phyloP scores from a whole-genome alignment of 2,888 invertebrate genomes.

The Cataglyphis cursor region DNA sequence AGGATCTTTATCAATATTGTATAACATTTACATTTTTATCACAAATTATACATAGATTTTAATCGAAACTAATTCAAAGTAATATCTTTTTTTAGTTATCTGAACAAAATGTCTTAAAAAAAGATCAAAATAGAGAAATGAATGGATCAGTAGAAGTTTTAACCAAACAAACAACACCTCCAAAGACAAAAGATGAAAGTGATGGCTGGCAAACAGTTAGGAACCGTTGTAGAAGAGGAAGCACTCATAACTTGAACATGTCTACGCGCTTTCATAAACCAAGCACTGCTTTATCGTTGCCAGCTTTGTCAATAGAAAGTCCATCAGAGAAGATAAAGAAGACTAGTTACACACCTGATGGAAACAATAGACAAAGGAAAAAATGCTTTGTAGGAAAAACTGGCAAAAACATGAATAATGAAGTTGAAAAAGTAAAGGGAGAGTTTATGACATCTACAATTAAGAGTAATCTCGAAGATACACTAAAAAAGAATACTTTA shows the following conservation, averaged over 20 bases:
- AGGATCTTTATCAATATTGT: not conserved
- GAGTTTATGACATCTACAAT: constrained; percentile 60
- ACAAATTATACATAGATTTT: not conserved
- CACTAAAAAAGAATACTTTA: constrained; percentile 65
- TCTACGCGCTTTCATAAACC: constrained; percentile 93
- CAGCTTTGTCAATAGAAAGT: constrained; percentile 89
- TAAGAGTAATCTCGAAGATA: constrained; percentile 68
- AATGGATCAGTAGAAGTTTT: constrained; percentile 82
- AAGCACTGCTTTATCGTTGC: constrained; percentile 93
- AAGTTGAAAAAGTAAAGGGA: constrained; percentile 78
- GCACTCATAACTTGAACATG: constrained; percentile 89
- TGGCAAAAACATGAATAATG: constrained; percentile 76
- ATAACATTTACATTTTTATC: not conserved
- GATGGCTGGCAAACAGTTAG: constrained; percentile 97
- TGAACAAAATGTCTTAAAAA: constrained; percentile 63
- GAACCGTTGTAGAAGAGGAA: constrained; percentile 90
- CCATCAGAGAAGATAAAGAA: constrained; percentile 81
- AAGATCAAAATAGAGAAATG: constrained; percentile 77
- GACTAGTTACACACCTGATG: constrained; percentile 79
- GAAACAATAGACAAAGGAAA: constrained; percentile 73
- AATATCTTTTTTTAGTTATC: constrained; percentile 62
- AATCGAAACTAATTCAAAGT: not conserved
- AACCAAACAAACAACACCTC: constrained; percentile 79
- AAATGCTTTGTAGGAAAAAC: constrained; percentile 76
- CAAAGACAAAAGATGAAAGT: constrained; percentile 81